A percentile compares a stretch with the other conserved stretches of the same genome.
Conservation (phyloP, 1,140 invertebrate species). For the Venustaconcha ellipsiformis region DNA sequence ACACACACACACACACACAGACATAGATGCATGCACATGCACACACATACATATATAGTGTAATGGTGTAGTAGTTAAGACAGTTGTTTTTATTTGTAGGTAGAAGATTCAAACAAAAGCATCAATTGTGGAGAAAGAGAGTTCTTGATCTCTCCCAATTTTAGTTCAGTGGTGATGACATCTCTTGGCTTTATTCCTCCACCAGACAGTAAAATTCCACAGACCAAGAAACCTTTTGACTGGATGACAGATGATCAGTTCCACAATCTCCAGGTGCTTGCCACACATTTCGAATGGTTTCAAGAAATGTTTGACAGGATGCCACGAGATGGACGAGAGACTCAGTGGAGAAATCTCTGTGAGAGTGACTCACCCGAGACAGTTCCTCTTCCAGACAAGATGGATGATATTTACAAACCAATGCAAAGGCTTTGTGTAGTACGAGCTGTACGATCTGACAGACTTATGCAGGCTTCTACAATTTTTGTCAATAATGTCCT, state of each 20-base stretch:
- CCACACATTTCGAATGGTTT: conserved; percentile 59
- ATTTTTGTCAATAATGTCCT: conserved; percentile 62
- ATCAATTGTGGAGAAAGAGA: conserved; percentile 64
- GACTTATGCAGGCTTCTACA: conserved; percentile 62
- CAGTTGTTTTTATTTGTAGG: conserved; percentile 39
- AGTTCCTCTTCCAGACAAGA: conserved; percentile 64
- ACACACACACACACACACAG: background rate
- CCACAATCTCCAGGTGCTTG: conserved; percentile 66
- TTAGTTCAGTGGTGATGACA: conserved; percentile 63
- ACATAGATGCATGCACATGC: background rate
- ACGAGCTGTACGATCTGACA: conserved; percentile 64
- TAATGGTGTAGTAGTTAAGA: background rate
- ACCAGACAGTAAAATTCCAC: conserved; percentile 51
- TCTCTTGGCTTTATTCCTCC: conserved; percentile 40
- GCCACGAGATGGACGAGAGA: conserved; percentile 67
- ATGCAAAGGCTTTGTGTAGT: conserved; percentile 66
- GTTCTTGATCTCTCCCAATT: conserved; percentile 66
- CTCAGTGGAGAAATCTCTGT: conserved; percentile 67
- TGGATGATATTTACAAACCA: conserved; percentile 60
- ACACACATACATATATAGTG: background rate
- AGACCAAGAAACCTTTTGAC: conserved; percentile 69
- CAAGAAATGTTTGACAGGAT: conserved; percentile 67
- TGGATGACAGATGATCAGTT: conserved; percentile 70
- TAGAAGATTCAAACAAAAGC: conserved; percentile 60
- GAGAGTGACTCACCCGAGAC: conserved; percentile 66